These are phyloP conservation scores for Tillus elongatus DNA, from an alignment of 2,888 invertebrate genomes.

Conservation along the genomic window DNA sequence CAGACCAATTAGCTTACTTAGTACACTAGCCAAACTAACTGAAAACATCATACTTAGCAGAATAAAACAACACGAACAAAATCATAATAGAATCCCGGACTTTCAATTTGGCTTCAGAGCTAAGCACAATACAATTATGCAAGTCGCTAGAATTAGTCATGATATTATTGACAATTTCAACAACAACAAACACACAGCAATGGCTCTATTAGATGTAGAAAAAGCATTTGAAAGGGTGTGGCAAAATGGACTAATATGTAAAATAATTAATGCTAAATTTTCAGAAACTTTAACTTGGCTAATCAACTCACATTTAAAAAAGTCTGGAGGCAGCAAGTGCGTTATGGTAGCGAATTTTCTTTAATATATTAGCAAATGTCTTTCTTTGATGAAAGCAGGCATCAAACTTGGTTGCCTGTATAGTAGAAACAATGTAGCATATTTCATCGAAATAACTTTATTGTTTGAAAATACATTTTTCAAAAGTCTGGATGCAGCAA, in stretches of 20 bases:
- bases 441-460: too few species aligned
- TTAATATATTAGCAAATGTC: too few species aligned
- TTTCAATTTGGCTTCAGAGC: constrained; percentile 27
- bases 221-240: constrained; percentile 19
- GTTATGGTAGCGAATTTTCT: too few species aligned
- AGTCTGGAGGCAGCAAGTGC: too few species aligned
- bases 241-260: constrained; percentile 24
- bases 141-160: constrained; percentile 23
- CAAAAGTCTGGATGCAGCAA: too few species aligned
- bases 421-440: too few species aligned
- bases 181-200: constrained; percentile 19
- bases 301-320: too few species aligned
- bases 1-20: constrained; percentile 20
- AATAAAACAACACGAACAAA: constrained; percentile 16
- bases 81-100: constrained; percentile 16
- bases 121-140: constrained; percentile 23
- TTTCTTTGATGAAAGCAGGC: too few species aligned
- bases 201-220: constrained; percentile 26
- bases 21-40: constrained; percentile 18
- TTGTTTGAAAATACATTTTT: too few species aligned
- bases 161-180: constrained; percentile 22
- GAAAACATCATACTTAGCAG: constrained; percentile 20
- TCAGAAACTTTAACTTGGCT: too few species aligned
- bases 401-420: too few species aligned
- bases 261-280: too few species aligned